Evolutionary conservation across 2,888 invertebrate species (phyloP).

Genomic region (Eristalinus aeneus): DNA sequence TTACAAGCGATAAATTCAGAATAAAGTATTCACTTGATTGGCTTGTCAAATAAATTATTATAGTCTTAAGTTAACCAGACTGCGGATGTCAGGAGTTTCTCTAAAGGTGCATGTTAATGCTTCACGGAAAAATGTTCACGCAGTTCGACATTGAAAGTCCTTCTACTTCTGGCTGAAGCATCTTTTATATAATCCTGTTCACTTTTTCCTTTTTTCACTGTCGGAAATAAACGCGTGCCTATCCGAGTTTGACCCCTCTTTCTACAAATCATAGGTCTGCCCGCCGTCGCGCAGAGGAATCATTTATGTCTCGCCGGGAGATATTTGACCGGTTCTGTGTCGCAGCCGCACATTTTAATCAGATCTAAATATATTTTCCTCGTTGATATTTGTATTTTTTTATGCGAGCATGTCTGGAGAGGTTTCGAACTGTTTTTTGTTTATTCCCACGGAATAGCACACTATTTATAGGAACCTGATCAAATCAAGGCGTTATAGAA

Average conservation of each 20-base stretch:
- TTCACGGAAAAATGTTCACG: not conserved
- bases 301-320: not conserved
- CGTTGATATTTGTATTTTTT: not conserved
- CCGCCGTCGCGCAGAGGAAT: not conserved
- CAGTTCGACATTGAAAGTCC: not conserved
- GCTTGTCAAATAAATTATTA: slow-evolving; percentile 14
- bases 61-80: not conserved
- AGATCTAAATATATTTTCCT: slow-evolving; percentile 23
- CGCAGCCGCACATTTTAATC: slow-evolving; percentile 29
- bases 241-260: slow-evolving; percentile 5
- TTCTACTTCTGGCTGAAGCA: not conserved
- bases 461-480: slow-evolving; percentile 28
- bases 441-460: slow-evolving; percentile 12
- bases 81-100: not conserved
- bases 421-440: slow-evolving; percentile 2
- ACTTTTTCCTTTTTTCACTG: not conserved
- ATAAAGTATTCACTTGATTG: slow-evolving; percentile 11
- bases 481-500: slow-evolving; percentile 2
- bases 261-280: not conserved
- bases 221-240: slow-evolving; percentile 20
- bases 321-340: not conserved
- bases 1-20: slow-evolving; percentile 26
- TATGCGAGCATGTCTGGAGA: slow-evolving; percentile 24
- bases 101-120: not conserved
- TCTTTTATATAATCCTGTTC: not conserved